phyloP scores from a whole-genome alignment of 2,888 invertebrate genomes.

The Leucania comma region DNA sequence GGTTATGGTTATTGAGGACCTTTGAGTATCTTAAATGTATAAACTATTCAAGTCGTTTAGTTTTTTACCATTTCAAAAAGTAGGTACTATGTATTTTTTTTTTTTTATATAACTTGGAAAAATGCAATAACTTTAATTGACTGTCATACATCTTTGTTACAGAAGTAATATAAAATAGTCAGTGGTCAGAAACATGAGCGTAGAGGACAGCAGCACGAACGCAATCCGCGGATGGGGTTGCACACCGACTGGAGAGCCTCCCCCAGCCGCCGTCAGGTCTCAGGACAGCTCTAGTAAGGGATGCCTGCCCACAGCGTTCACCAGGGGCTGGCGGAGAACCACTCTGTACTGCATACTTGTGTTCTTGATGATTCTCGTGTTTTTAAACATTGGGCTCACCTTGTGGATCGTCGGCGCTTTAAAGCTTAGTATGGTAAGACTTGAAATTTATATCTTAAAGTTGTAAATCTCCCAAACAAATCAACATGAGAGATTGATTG shows the following conservation, averaged over 20 bases:
- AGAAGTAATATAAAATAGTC: conserved; percentile 58
- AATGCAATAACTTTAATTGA: neutral
- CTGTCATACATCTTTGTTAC: conserved; percentile 66
- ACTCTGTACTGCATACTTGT: conserved; percentile 97
- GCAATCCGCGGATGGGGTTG: conserved; percentile 85
- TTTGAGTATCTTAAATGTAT: neutral
- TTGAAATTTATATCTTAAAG: neutral
- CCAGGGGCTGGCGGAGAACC: conserved; percentile 97
- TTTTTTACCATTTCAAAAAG: neutral
- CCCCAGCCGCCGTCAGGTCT: conserved; percentile 69
- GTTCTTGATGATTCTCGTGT: conserved; percentile 96
- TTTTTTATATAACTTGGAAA: neutral
- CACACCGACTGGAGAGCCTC: conserved; percentile 84
- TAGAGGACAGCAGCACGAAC: conserved; percentile 73
- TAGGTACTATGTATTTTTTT: too few relatives aligned
- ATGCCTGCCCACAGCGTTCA: conserved; percentile 76
- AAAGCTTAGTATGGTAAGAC: conserved; percentile 97
- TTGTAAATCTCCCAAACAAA: neutral
- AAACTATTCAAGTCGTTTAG: neutral
- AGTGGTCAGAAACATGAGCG: conserved; percentile 69
- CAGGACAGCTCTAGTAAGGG: conserved; percentile 64
- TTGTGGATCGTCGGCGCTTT: conserved; percentile 98
- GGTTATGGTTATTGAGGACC: neutral
- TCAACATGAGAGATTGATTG: too few relatives aligned
- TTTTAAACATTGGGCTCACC: conserved; percentile 98